Evolutionary conservation across 2,797 vertebrate genomes (phyloP).

Genomic region (Notolepis coatsorum): DNA sequence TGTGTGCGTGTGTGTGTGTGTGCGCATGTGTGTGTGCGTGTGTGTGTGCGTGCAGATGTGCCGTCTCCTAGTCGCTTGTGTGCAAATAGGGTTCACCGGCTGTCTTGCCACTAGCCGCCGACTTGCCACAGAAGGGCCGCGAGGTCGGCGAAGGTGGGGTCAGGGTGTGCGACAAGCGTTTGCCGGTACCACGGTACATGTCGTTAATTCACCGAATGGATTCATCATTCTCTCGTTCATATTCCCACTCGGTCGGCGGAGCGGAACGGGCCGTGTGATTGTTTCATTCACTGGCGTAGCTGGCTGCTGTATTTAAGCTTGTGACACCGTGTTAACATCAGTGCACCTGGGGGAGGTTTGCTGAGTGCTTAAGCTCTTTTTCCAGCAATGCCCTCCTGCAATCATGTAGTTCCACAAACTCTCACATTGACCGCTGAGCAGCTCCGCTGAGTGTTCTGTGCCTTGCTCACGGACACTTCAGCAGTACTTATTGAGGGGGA

Average conservation of each 20-base stretch:
- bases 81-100: constrained; percentile 21
- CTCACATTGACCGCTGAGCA: no score
- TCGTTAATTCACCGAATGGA: background rate
- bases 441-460: no score
- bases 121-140: constrained; percentile 7
- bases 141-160: background rate
- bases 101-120: constrained; percentile 5
- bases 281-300: background rate
- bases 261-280: background rate
- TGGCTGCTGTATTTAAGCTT: background rate
- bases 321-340: no score
- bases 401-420: no score
- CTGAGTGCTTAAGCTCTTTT: no score
- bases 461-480: no score
- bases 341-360: no score
- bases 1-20: constrained; percentile 17
- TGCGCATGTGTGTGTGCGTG: constrained; percentile 10
- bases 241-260: background rate
- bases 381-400: no score
- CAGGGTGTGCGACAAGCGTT: background rate
- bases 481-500: no score
- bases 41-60: background rate
- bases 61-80: constrained; percentile 17
- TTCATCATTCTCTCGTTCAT: constrained; percentile 10
- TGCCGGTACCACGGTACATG: background rate